A percentile compares a stretch with the other conserved stretches of the same genome.
phyloP scores from a whole-genome alignment of 2,888 invertebrate genomes.

The Apodemia zela region DNA sequence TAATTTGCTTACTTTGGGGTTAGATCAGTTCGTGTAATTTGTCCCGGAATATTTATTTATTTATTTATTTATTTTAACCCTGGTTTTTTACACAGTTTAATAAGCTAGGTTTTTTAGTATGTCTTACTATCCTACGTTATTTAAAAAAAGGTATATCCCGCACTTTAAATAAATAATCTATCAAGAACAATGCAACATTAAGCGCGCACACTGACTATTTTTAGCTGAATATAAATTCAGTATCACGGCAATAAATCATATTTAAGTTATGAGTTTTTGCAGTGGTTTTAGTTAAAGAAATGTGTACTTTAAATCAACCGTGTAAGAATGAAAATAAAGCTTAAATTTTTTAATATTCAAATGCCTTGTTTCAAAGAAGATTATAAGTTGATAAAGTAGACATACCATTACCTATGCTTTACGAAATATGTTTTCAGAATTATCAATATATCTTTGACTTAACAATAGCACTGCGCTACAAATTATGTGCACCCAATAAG shows the following conservation, averaged over 20 bases:
- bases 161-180: not conserved
- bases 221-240: conserved; percentile 10
- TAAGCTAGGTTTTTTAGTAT: not conserved
- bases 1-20: too few species aligned
- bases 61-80: too few species aligned
- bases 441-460: too few species aligned
- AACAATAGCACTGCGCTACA: too few species aligned
- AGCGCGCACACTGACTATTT: not conserved
- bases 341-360: not conserved
- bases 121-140: not conserved
- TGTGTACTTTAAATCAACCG: not conserved
- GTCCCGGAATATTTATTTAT: too few species aligned
- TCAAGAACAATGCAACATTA: conserved; percentile 16
- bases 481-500: too few species aligned
- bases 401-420: not conserved
- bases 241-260: conserved; percentile 14
- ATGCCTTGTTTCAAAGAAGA: not conserved
- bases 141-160: not conserved
- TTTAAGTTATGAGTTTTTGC: conserved; percentile 13
- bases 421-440: not conserved
- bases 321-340: not conserved
- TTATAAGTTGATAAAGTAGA: not conserved
- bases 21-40: too few species aligned
- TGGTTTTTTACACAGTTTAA: too few species aligned
- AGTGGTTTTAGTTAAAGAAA: not conserved